Evolutionary conservation across 1,140 invertebrate species (phyloP), one percentile per base, ranked within the genome.

Genomic region (Drosophila jambulina): DNA sequence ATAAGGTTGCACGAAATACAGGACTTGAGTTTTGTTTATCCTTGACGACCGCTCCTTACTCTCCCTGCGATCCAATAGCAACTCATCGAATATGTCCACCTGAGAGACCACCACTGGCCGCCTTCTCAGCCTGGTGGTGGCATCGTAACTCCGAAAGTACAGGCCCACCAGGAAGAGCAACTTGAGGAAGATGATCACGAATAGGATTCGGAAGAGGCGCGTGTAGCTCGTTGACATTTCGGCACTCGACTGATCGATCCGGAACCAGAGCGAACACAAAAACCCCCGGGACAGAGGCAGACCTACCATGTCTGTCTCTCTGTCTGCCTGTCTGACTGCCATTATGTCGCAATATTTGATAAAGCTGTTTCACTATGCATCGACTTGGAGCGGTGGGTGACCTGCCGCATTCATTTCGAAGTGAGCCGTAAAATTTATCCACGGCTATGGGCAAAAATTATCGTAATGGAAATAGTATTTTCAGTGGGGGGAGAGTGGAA

Each of bases 101-200:
- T 70, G 36, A 6, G 46, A 56, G 21, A 56, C 9, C 34, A 23
- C 9, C 1, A 17, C 3, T 34, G 32, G 27, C 8, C 34, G 4
- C 34, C 57, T 15, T 2, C 6, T 21, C 7, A 46, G 2, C 10
- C 32, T 17, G 3, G 43, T 15, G 2, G 6, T 7, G 9, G 10
- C 46, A 36, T 51, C 58, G 36, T 42, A 62, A 3, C 69, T 79
- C 15, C 74, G 25, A 13, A 25, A 9, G n/a, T 76, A 75, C 0
- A 87, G 38, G 15, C 25, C 46, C 7, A 86, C 9, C 17, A 86
- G 25, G 29, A 87, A 59, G 29, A 79, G 60, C 2, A 86, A 23
- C 23, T 86, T 86, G 9, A 82, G 38, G 40, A 60, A 59, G n/a
- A 86, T 65, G 7, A 86, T 79, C 9, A 72, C 36, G 25, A 87